phyloP scores from a whole-genome alignment of 1,140 invertebrate genomes.

The Achroia grisella region DNA sequence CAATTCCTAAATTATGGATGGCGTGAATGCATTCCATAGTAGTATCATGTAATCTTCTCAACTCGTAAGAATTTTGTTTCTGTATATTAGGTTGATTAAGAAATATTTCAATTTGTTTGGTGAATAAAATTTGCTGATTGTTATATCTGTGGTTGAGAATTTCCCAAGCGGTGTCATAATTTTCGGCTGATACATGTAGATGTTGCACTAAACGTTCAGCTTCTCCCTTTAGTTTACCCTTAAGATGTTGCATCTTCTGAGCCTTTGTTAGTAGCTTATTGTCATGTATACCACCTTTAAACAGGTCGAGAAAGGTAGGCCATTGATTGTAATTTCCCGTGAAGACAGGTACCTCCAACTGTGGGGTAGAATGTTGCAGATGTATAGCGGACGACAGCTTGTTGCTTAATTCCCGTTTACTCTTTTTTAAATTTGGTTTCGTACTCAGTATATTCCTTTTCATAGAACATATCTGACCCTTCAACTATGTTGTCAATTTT shows the following conservation, averaged over 20 bases:
- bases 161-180: conserved; percentile 2
- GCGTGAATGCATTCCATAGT: not conserved
- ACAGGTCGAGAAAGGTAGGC: conserved; percentile 1
- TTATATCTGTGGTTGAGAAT: not conserved
- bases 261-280: not conserved
- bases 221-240: too few relatives aligned
- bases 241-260: too few relatives aligned
- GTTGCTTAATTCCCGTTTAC: conserved; percentile 6
- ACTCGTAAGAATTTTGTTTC: not conserved
- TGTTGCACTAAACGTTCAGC: conserved; percentile 6
- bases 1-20: not conserved
- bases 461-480: conserved; percentile 2
- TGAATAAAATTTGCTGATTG: not conserved
- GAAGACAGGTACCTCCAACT: not conserved
- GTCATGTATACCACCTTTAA: not conserved
- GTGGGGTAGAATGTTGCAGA: conserved; percentile 1
- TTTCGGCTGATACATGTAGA: conserved; percentile 3
- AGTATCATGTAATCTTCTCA: not conserved
- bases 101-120: not conserved
- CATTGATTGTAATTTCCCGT: not conserved
- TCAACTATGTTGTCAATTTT: conserved; percentile 5
- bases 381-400: conserved; percentile 5
- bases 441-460: not conserved
- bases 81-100: not conserved
- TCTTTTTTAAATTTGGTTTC: not conserved